Conservation (phyloP, 2,113 vertebrate species). For the Megalops atlanticus region DNA sequence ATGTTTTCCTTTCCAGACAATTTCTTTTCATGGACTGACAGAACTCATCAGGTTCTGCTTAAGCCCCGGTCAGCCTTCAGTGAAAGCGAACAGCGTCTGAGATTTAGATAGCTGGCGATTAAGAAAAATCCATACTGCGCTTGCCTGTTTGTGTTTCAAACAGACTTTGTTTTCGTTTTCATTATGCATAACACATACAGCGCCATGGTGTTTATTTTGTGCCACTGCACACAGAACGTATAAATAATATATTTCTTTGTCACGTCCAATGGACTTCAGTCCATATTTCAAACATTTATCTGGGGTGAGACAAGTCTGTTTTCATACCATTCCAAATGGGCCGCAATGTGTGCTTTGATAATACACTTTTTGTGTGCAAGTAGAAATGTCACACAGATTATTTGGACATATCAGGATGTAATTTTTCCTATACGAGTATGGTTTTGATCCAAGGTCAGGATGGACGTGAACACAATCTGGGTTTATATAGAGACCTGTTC, state of each 20-base stretch:
- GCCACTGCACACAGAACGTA: neutral
- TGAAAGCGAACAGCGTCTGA: neutral
- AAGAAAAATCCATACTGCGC: neutral
- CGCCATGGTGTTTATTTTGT: neutral
- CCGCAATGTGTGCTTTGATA: too few relatives aligned
- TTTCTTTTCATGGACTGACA: constrained; percentile 20
- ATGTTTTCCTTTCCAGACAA: constrained; percentile 5
- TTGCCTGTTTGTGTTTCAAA: neutral
- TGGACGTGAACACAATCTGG: neutral
- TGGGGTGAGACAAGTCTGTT: neutral
- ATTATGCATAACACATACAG: neutral
- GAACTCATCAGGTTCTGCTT: neutral
- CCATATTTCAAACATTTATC: neutral
- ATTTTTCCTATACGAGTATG: neutral
- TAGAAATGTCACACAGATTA: neutral
- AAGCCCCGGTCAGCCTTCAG: neutral
- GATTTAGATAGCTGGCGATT: neutral
- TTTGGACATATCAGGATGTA: neutral
- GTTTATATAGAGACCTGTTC: neutral
- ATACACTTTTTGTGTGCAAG: neutral
- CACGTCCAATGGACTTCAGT: neutral
- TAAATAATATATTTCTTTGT: neutral
- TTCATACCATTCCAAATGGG: neutral
- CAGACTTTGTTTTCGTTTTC: neutral
- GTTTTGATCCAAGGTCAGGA: neutral